These are phyloP conservation scores for Benthochromis sp. DNA, from an alignment of 2,113 vertebrate genomes.

Conservation along the genomic window DNA sequence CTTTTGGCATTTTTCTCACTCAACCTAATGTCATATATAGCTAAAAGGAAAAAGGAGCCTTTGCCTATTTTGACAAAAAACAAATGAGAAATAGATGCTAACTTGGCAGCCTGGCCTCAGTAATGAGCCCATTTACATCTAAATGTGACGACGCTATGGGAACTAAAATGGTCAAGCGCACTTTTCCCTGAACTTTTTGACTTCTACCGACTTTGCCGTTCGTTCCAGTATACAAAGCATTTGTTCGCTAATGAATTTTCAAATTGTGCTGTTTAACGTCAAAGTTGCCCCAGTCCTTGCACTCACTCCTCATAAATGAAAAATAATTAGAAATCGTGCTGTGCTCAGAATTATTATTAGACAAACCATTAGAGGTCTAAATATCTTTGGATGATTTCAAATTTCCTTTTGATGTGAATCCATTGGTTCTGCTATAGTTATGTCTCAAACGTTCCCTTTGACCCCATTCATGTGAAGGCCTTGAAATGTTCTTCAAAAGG, in stretches of 20 bases:
- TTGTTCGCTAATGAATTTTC: background rate
- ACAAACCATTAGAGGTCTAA: conserved; percentile 48
- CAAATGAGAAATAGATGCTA: conserved; percentile 44
- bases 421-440: conserved; percentile 75
- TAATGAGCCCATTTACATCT: conserved; percentile 59
- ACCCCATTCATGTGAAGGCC: conserved; percentile 68
- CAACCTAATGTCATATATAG: background rate
- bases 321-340: background rate
- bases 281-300: background rate
- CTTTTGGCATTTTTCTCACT: background rate
- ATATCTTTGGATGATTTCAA: conserved; percentile 73
- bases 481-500: conserved; percentile 78
- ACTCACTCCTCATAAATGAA: background rate
- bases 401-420: conserved; percentile 76
- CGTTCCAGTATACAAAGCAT: background rate
- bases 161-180: conserved; percentile 20
- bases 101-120: conserved; percentile 15
- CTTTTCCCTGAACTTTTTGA: background rate
- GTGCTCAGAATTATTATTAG: background rate
- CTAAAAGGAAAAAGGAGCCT: background rate
- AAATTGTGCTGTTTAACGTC: background rate
- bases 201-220: background rate
- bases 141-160: conserved; percentile 49
- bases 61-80: conserved; percentile 15
- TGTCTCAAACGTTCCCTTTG: conserved; percentile 69